These are phyloP conservation scores for Chaenodraco wilsoni DNA, from an alignment of 2,797 vertebrate species.

Conservation along the genomic window DNA sequence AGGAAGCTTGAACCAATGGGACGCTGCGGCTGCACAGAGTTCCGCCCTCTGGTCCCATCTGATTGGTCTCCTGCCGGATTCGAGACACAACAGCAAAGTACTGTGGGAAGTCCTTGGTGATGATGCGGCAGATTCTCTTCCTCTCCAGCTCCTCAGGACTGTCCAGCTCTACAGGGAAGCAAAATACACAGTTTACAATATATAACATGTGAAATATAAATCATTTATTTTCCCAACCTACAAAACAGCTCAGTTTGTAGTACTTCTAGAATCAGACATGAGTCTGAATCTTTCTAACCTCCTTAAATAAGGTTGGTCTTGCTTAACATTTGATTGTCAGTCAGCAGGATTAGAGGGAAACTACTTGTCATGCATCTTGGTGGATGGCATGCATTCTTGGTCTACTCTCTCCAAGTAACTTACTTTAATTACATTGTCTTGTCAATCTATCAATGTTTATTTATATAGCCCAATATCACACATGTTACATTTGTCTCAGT, in stretches of 20 bases:
- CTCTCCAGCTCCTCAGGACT: slow-evolving; percentile 92
- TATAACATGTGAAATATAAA: background rate
- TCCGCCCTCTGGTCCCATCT: slow-evolving; percentile 96
- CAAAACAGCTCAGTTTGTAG: background rate
- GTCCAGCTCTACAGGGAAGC: slow-evolving; percentile 84
- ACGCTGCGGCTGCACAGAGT: slow-evolving; percentile 92
- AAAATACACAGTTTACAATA: background rate
- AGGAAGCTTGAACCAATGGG: slow-evolving; percentile 93
- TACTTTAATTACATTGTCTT: background rate
- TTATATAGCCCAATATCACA: too few species aligned
- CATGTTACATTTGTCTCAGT: too few species aligned
- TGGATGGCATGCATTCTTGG: too few species aligned
- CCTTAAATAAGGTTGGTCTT: too few species aligned
- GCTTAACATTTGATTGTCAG: too few species aligned
- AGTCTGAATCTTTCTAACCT: background rate
- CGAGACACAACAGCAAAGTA: slow-evolving; percentile 99
- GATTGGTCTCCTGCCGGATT: slow-evolving; percentile 97
- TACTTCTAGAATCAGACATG: background rate
- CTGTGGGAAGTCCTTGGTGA: slow-evolving; percentile 98
- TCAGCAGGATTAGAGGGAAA: too few species aligned
- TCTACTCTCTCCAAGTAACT: too few species aligned
- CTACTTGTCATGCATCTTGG: too few species aligned
- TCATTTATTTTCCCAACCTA: background rate
- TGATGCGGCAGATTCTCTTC: slow-evolving; percentile 96
- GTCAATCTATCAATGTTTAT: too few species aligned